Evolutionary conservation across 2,888 invertebrate genomes (phyloP).

Genomic region (Aleiodes alternator): DNA sequence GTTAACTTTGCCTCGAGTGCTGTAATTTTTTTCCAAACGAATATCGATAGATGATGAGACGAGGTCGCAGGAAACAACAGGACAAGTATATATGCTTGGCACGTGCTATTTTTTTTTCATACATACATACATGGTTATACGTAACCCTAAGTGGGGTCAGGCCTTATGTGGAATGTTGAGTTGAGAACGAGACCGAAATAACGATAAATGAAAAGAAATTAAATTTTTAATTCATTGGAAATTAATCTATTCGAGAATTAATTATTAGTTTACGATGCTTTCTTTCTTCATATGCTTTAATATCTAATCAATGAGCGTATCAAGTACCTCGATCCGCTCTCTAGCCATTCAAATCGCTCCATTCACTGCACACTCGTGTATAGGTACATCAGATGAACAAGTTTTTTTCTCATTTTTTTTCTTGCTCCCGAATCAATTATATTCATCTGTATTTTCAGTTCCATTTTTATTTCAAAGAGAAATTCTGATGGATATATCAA

Average conservation of each 20-base stretch:
- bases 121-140: constrained; percentile 60
- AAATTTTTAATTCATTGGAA: neutral
- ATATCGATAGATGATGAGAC: neutral
- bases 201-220: constrained; percentile 10
- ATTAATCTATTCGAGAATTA: constrained; percentile 14
- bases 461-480: no score
- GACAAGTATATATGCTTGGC: constrained; percentile 66
- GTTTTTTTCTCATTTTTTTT: constrained; percentile 9
- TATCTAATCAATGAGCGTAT: constrained; percentile 36
- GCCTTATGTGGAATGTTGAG: constrained; percentile 9
- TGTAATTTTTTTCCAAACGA: neutral
- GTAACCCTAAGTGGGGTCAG: constrained; percentile 48
- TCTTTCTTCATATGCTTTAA: constrained; percentile 25
- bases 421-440: constrained; percentile 76
- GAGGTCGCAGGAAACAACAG: constrained; percentile 45
- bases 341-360: constrained; percentile 38
- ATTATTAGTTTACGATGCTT: constrained; percentile 21
- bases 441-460: no score
- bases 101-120: constrained; percentile 68
- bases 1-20: no score
- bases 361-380: constrained; percentile 15
- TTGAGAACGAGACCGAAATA: neutral
- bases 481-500: no score
- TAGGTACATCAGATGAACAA: constrained; percentile 7
- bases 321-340: constrained; percentile 37